A percentile compares a stretch with the other conserved stretches of the same genome.
These are phyloP conservation scores for Manduca sexta DNA, from an alignment of 1,140 invertebrate genomes.

Conservation along the genomic window DNA sequence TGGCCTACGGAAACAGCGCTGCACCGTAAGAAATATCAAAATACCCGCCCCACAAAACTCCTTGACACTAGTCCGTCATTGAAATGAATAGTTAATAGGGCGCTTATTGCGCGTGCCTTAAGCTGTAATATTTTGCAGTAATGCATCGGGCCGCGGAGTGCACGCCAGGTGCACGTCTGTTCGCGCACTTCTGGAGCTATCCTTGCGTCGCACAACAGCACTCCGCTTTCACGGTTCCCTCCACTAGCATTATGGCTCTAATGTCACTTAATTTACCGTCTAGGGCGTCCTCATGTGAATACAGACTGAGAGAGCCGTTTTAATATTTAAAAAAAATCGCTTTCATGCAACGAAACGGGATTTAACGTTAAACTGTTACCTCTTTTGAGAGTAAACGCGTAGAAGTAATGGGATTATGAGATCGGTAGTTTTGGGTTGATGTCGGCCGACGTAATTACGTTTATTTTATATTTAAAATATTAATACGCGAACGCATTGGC, in stretches of 20 bases:
- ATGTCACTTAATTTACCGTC: conserved; percentile 71
- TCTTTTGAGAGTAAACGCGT: conserved; percentile 66
- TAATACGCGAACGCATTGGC: too few relatives aligned
- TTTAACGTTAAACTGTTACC: conserved; percentile 63
- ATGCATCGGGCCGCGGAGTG: not conserved
- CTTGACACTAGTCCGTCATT: too few relatives aligned
- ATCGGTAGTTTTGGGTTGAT: conserved; percentile 50
- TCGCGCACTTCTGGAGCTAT: conserved; percentile 31
- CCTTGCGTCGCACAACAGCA: conserved; percentile 48
- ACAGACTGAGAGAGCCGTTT: conserved; percentile 63
- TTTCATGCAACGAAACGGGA: conserved; percentile 40
- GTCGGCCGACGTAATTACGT: not conserved
- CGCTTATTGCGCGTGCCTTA: not conserved
- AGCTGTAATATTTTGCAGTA: conserved; percentile 1
- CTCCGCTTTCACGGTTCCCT: conserved; percentile 62
- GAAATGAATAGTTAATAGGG: too few relatives aligned
- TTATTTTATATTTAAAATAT: not conserved
- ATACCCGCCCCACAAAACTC: not conserved
- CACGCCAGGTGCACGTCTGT: conserved; percentile 16
- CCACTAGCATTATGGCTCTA: conserved; percentile 64
- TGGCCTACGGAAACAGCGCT: not conserved
- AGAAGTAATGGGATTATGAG: conserved; percentile 65
- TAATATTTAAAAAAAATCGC: conserved; percentile 68
- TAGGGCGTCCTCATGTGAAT: conserved; percentile 68
- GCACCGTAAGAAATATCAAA: not conserved